Evolutionary conservation across 2,888 invertebrate species (phyloP).

Genomic region (Copidosoma aretas): DNA sequence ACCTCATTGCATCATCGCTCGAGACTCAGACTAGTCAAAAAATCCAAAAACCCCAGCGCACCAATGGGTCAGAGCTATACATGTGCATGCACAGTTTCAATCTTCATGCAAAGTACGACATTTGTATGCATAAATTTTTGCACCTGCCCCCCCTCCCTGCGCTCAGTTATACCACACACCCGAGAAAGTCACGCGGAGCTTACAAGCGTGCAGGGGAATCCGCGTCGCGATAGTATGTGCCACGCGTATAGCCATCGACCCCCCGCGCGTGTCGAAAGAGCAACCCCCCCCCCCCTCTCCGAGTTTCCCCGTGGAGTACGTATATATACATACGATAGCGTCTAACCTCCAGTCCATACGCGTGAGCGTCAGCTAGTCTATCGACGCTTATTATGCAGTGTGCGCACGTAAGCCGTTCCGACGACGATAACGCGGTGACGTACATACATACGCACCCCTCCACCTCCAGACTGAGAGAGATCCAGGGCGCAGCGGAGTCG

Average conservation of each 20-base stretch:
- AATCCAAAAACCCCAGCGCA: slow-evolving; percentile 1
- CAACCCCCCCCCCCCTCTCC: not conserved
- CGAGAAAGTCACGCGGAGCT: no score
- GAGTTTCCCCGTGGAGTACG: slow-evolving; percentile 3
- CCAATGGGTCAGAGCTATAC: not conserved
- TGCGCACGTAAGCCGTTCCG: slow-evolving; percentile 36
- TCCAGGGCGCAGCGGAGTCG: slow-evolving; percentile 24
- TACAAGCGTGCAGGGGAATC: not conserved
- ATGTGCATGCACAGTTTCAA: slow-evolving; percentile 21
- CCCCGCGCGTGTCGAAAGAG: not conserved
- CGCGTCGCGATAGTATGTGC: slow-evolving; percentile 28
- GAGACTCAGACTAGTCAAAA: slow-evolving; percentile 31
- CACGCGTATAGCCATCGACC: slow-evolving; percentile 36
- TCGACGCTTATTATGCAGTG: slow-evolving; percentile 34
- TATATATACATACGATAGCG: not conserved
- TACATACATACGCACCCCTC: not conserved
- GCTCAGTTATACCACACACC: no score
- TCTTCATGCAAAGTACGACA: slow-evolving; percentile 40
- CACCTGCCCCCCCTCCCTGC: not conserved
- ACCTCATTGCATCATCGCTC: no score
- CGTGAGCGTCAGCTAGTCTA: slow-evolving; percentile 7
- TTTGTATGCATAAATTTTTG: slow-evolving; percentile 42
- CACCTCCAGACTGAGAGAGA: not conserved
- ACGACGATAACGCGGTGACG: slow-evolving; percentile 12
- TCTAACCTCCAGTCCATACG: slow-evolving; percentile 14